These are phyloP conservation scores for Drosophila funebris DNA, from an alignment of 1,140 invertebrate genomes.

Conservation along the genomic window DNA sequence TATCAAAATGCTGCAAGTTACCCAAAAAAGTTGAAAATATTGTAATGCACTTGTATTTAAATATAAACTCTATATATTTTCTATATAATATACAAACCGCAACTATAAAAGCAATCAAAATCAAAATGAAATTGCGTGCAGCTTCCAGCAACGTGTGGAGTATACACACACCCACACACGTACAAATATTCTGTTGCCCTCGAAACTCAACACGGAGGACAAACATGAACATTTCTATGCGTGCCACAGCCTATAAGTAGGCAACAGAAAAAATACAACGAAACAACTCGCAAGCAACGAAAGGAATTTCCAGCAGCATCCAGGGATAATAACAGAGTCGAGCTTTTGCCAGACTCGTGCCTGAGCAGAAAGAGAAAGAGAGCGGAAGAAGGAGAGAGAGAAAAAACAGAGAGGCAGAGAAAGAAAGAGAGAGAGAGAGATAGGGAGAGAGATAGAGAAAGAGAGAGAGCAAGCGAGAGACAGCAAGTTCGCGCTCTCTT, in stretches of 20 bases:
- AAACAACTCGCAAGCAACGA: conserved; percentile 10
- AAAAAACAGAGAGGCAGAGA: background rate
- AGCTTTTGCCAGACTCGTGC: conserved; percentile 60
- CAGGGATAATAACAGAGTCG: conserved; percentile 71
- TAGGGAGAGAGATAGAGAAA: background rate
- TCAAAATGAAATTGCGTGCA: conserved; percentile 69
- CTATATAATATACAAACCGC: conserved; percentile 17
- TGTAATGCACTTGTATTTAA: background rate
- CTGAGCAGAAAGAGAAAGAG: background rate
- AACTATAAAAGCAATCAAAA: conserved; percentile 52
- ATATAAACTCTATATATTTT: background rate
- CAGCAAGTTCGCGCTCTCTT: conserved; percentile 36
- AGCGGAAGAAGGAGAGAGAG: conserved; percentile 6
- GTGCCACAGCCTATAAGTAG: conserved; percentile 63
- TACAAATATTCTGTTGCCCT: conserved; percentile 31
- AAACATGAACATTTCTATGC: conserved; percentile 78
- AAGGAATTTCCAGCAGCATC: conserved; percentile 70
- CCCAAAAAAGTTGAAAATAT: too few relatives aligned
- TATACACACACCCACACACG: background rate
- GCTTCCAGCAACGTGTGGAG: conserved; percentile 36
- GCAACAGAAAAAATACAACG: conserved; percentile 39
- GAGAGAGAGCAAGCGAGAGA: background rate
- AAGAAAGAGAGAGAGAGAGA: conserved; percentile 14
- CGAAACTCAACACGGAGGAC: conserved; percentile 61
- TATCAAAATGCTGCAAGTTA: too few relatives aligned